Evolutionary conservation across 2,797 vertebrate species (phyloP).

Genomic region (Chelon auratus): DNA sequence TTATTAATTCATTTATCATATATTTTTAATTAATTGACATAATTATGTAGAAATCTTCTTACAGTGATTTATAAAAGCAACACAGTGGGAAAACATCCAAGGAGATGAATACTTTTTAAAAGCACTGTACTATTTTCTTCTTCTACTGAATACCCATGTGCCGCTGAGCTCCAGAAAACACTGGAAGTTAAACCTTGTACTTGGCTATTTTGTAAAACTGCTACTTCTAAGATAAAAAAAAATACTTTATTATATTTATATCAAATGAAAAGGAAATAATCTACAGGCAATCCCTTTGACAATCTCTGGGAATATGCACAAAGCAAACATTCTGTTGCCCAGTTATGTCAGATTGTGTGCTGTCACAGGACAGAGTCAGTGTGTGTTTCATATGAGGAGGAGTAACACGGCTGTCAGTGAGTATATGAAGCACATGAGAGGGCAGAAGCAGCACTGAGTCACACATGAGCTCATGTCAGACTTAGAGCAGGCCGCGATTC

Average conservation of each 20-base stretch:
- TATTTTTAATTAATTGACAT: too few species aligned
- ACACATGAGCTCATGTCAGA: conserved; percentile 14
- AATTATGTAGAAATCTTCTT: too few species aligned
- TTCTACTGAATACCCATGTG: neutral
- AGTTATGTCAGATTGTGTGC: neutral
- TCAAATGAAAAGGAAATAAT: neutral
- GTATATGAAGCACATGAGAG: conserved; percentile 37
- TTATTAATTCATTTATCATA: too few species aligned
- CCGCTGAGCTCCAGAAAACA: conserved; percentile 3
- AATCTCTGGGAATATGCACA: too few species aligned
- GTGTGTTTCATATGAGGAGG: conserved; percentile 6
- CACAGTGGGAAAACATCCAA: too few species aligned
- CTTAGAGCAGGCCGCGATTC: conserved; percentile 37
- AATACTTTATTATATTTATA: neutral
- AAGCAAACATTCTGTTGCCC: neutral
- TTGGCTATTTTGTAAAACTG: neutral
- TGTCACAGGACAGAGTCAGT: neutral
- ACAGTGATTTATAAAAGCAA: too few species aligned
- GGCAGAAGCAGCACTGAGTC: conserved; percentile 34
- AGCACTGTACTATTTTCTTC: neutral
- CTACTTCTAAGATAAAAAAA: neutral
- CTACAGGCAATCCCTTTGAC: neutral
- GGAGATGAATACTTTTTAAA: too few species aligned
- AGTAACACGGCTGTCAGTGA: conserved; percentile 60
- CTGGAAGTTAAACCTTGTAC: neutral